Evolutionary conservation across 2,113 vertebrate genomes (phyloP), one percentile per base, ranked within the genome.

Genomic region (Rhinichthys klamathensis): DNA sequence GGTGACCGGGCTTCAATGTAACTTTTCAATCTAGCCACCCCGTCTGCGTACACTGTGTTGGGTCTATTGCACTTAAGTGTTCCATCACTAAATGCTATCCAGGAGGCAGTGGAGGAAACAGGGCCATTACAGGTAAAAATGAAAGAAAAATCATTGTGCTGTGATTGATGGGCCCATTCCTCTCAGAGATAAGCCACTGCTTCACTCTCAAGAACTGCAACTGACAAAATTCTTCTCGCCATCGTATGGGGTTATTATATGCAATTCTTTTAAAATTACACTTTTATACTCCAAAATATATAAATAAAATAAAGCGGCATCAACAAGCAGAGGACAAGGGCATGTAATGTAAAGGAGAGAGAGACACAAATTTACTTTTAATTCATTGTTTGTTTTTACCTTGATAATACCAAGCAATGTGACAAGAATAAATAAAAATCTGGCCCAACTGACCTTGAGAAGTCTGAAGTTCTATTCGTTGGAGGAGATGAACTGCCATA

Each of bases 161-260:
- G 81, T 94, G 95, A 95, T 92, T 92, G 94, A 94, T 94, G 91
- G 87, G 87, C 89, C 89, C 88, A 92, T 94, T 93, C 90, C 90
- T 80, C 23, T 90, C 84, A 88, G 90, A 92, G 92, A 93, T 92
- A 92, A 93, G 90, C 90, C 90, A 91, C 92, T 92, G 90, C 90
- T 92, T 93, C 90, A 91, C 89, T 93, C 90, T 91, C 90, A 92
- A 92, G 89, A 91, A 89, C 91, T 91, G 89, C 80, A 51, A 89
- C 88, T 91, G 89, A 92, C 91, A 92, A 88, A 88, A 90, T 88
- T 88, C 56, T 83, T 77, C 49, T 60, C 82, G 73, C 85, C 87
- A 88, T 86, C 85, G 87, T 84, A 85, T 90, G 89, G 87, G 92
- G 88, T 92, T 94, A 91, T 93, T 93, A 93, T 90, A 91, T 89